Percentiles rank a stretch among this genome's conserved stretches.
Conservation (phyloP, 1,140 invertebrate genomes). For the Drosophila kikkawai region DNA sequence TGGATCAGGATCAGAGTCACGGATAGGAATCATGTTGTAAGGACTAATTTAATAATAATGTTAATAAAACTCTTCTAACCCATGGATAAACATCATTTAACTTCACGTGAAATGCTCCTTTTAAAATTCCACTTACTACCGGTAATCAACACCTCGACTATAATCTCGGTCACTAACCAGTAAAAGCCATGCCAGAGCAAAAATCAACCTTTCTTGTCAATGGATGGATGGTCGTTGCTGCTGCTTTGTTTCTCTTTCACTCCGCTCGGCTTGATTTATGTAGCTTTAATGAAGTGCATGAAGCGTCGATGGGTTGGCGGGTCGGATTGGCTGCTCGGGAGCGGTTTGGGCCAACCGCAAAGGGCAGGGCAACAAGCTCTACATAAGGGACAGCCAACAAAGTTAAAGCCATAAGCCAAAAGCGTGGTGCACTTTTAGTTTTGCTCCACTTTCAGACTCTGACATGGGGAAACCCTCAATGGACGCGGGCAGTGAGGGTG, state of each 20-base stretch:
- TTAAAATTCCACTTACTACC: slow-evolving; percentile 26
- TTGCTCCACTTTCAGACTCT: slow-evolving; percentile 13
- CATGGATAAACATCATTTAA: slow-evolving; percentile 15
- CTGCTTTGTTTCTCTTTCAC: slow-evolving; percentile 17
- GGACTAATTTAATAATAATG: too few relatives aligned
- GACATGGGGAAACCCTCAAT: slow-evolving; percentile 23
- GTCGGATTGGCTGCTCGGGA: neutral
- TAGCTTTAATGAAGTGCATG: slow-evolving; percentile 56
- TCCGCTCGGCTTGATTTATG: slow-evolving; percentile 55
- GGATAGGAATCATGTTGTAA: neutral
- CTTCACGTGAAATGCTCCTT: slow-evolving; percentile 26
- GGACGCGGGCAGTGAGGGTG: neutral
- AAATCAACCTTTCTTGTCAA: slow-evolving; percentile 49
- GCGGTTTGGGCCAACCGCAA: slow-evolving; percentile 34
- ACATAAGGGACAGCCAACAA: slow-evolving; percentile 32
- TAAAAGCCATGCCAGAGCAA: slow-evolving; percentile 19
- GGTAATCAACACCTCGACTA: slow-evolving; percentile 49
- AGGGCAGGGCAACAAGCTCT: slow-evolving; percentile 12
- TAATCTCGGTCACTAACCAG: slow-evolving; percentile 23
- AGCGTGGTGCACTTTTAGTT: slow-evolving; percentile 33
- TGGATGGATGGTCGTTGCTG: slow-evolving; percentile 17
- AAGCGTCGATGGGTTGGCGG: slow-evolving; percentile 29
- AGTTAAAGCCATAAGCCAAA: slow-evolving; percentile 55
- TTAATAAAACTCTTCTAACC: neutral
- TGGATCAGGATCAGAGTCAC: neutral